phyloP scores from a whole-genome alignment of 2,113 vertebrate genomes.

The Chionomys nivalis region DNA sequence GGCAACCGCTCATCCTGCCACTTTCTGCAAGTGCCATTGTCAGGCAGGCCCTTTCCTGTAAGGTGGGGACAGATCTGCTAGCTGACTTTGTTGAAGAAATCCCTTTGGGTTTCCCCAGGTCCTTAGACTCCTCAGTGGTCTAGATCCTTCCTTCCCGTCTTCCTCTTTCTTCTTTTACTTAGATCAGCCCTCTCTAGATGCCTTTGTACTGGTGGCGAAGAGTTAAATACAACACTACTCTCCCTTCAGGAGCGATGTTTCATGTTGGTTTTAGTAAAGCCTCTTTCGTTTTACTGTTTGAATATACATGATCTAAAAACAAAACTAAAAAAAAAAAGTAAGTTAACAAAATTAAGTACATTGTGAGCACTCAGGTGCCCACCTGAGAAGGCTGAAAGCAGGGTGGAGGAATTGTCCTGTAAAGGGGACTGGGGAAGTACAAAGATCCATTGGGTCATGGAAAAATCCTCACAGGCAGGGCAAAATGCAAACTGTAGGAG shows the following conservation, averaged over 20 bases:
- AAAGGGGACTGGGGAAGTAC: not conserved
- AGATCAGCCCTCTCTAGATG: not conserved
- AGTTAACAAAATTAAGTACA: not conserved
- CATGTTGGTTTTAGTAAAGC: not conserved
- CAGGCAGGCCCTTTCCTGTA: not conserved
- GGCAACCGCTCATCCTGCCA: accelerated
- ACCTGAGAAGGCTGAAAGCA: not conserved
- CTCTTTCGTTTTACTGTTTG: slow-evolving; percentile 24
- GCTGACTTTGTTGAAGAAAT: not conserved
- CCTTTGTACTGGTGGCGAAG: not conserved
- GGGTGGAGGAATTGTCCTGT: not conserved
- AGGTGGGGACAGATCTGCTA: not conserved
- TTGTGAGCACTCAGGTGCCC: not conserved
- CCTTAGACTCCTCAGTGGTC: not conserved
- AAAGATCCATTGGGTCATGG: not conserved
- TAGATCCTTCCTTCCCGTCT: not conserved
- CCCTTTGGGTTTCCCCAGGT: accelerated
- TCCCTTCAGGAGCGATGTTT: not conserved
- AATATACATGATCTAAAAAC: not conserved
- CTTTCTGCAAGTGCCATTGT: too few relatives aligned
- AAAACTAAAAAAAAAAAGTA: not conserved
- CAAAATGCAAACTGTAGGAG: not conserved
- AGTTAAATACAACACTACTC: not conserved
- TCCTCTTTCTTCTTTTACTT: not conserved
- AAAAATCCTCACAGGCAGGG: not conserved